These are phyloP conservation scores for Choloepus hoffmanni DNA, from an alignment of 2,113 vertebrate species.

Conservation along the genomic window DNA sequence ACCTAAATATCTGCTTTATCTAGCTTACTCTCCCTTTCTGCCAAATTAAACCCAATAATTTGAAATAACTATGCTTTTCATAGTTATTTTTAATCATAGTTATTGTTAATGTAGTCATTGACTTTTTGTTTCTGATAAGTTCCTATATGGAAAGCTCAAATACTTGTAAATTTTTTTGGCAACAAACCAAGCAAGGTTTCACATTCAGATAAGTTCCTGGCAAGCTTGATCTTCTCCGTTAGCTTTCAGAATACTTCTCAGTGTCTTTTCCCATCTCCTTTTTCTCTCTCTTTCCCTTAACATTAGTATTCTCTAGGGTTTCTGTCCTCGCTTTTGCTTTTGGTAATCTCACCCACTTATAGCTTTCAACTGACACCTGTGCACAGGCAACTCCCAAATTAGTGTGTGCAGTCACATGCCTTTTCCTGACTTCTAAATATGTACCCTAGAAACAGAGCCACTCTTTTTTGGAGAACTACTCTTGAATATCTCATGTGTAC, in stretches of 20 bases:
- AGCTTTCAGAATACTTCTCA: not conserved
- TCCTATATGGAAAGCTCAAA: not conserved
- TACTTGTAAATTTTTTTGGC: not conserved
- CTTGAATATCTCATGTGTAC: not conserved
- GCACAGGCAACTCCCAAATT: not conserved
- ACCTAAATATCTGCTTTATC: not conserved
- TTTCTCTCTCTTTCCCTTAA: not conserved
- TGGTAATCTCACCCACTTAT: slow-evolving; percentile 17
- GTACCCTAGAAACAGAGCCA: not conserved
- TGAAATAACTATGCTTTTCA: too few species aligned
- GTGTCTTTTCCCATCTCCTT: not conserved
- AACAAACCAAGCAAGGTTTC: not conserved
- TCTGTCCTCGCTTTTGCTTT: not conserved
- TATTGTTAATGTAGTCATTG: not conserved
- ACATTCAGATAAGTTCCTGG: not conserved
- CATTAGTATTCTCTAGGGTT: not conserved
- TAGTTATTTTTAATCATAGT: not conserved
- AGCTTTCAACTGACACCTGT: not conserved
- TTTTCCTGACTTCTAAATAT: slow-evolving; percentile 40
- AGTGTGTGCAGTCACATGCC: not conserved
- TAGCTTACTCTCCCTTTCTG: not conserved
- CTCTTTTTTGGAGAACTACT: not conserved
- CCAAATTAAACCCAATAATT: not conserved
- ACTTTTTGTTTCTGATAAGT: not conserved
- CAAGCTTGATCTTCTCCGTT: not conserved